Evolutionary conservation across 2,113 vertebrate genomes (phyloP), one percentile per base, ranked within the genome.

Genomic region (Pelusios castaneus): DNA sequence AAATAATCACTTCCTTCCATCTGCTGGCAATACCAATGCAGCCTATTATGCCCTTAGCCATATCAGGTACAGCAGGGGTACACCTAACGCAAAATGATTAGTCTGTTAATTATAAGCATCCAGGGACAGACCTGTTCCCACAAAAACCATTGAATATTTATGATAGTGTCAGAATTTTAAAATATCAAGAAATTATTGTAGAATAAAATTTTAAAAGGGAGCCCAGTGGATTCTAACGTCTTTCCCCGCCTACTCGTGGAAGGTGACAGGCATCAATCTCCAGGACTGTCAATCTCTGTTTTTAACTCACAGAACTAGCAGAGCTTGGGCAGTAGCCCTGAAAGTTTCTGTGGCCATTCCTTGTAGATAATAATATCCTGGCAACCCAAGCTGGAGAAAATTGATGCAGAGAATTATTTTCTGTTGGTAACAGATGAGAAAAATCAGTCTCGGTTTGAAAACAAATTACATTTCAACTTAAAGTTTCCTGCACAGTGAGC

Each of bases 141-240:
- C 63, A 38, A 19, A 70, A 70, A 17, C 19, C 2, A 70, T 19
- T 38, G 63, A 38, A 54, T 87, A 94, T 76, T 45, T 43, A 27
- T 76, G 3, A 45, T 43, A 45, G 7, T 94, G 91, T 86, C 89
- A 93, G 73, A 89, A 80, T 43, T 91, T 95, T 93, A 51, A 94
- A 92, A 93, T 85, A 56, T 70, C 88, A 89, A 89, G 41, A 80
- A 93, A 83, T 91, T 89, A 95, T 38, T 58, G 14, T 60, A 47
- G 24, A 93, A 81, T 91, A 85, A 87, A 82, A 77, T 56, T 94
- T 87, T 90, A 93, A 95, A 90, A 19, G 2, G 1, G 41, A 90
- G 34, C 87, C 2, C 16, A 77, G 27, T 58, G 82, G 90, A 84
- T 31, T 80, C 49, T 16, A 27, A 5, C 19, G 78, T 60, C 75